These are phyloP conservation scores for Charadrius vociferus DNA, from an alignment of 2,113 vertebrate species.

Conservation along the genomic window DNA sequence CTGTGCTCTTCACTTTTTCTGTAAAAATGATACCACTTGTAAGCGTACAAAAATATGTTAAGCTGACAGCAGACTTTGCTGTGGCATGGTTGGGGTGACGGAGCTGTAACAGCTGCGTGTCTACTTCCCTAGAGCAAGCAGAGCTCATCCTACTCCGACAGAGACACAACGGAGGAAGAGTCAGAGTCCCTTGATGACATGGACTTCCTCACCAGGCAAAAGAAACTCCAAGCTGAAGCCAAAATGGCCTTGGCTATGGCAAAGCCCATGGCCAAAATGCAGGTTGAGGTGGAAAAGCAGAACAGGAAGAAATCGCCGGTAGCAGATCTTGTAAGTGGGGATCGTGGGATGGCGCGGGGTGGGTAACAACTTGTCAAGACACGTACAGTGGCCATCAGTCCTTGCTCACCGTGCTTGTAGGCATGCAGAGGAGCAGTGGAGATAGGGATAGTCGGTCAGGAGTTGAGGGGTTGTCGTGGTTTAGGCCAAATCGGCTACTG, in stretches of 20 bases:
- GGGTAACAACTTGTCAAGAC: neutral
- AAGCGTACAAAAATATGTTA: accelerated
- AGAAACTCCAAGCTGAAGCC: slow-evolving; percentile 96
- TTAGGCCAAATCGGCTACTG: too few species aligned
- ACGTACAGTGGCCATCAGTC: accelerated
- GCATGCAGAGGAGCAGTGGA: neutral
- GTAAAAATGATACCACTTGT: neutral
- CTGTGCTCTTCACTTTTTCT: neutral
- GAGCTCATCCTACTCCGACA: slow-evolving; percentile 97
- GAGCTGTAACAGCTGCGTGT: neutral
- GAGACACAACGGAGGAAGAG: slow-evolving; percentile 97
- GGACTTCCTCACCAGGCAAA: slow-evolving; percentile 96
- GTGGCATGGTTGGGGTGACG: accelerated
- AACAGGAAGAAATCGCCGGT: slow-evolving; percentile 98
- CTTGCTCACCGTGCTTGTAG: accelerated
- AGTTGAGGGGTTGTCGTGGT: neutral
- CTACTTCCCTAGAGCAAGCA: slow-evolving; percentile 89
- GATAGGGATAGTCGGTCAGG: accelerated
- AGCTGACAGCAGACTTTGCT: neutral
- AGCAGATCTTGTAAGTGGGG: slow-evolving; percentile 89
- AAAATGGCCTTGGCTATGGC: slow-evolving; percentile 98
- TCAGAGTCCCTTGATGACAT: slow-evolving; percentile 96
- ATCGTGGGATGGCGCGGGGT: accelerated
- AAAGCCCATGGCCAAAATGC: slow-evolving; percentile 99
- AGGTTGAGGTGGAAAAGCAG: slow-evolving; percentile 98